phyloP scores from a whole-genome alignment of 2,113 vertebrate genomes.

The Rhea pennata region DNA sequence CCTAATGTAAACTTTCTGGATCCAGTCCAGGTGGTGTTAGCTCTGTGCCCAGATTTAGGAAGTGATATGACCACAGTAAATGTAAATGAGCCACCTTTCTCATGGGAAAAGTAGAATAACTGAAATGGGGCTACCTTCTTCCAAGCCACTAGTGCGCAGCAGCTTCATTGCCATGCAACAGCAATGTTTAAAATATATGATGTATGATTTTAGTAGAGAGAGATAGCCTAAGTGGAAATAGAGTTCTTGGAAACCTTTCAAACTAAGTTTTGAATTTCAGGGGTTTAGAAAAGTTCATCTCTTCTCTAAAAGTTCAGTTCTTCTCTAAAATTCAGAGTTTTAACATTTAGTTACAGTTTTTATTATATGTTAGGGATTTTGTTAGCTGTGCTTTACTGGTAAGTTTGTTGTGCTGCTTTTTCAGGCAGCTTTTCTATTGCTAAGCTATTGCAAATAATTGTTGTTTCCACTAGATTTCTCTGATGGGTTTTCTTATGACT shows the following conservation, averaged over 20 bases:
- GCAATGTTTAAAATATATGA: background rate
- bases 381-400: background rate
- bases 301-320: background rate
- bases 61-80: background rate
- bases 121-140: background rate
- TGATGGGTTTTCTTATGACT: background rate
- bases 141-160: background rate
- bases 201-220: background rate
- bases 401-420: background rate
- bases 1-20: fast-evolving
- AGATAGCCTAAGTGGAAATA: background rate
- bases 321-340: background rate
- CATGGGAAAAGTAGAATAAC: background rate
- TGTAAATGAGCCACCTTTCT: background rate
- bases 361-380: background rate
- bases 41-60: background rate
- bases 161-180: background rate
- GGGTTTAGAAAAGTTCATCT: background rate
- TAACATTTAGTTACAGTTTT: background rate
- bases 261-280: background rate
- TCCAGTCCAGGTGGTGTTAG: background rate
- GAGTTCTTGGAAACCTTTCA: background rate
- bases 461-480: background rate
- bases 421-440: background rate
- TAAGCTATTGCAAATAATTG: fast-evolving